phyloP scores from a whole-genome alignment of 2,113 vertebrate genomes.

The Recurvirostra avosetta region DNA sequence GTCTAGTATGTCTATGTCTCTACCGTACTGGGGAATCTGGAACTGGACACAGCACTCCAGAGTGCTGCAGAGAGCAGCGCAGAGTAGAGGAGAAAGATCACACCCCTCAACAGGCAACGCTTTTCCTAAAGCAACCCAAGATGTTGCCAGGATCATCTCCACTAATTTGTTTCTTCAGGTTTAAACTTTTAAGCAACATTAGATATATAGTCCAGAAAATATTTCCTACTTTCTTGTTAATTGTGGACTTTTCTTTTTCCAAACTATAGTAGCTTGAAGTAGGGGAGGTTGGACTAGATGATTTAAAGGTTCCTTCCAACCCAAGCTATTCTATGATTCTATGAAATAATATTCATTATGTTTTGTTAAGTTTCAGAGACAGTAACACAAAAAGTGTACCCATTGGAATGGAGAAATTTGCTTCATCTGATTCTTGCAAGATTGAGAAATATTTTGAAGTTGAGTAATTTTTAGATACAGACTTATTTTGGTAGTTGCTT shows the following conservation, averaged over 20 bases:
- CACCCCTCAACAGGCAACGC: not conserved
- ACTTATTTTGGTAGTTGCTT: not conserved
- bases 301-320: not conserved
- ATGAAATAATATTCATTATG: not conserved
- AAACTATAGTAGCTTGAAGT: not conserved
- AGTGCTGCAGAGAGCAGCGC: too few species aligned
- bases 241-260: not conserved
- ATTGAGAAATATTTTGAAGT: not conserved
- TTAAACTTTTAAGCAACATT: not conserved
- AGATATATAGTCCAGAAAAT: not conserved
- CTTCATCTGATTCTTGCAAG: not conserved
- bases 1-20: not conserved
- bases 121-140: not conserved
- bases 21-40: not conserved
- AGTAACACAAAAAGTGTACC: not conserved
- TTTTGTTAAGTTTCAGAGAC: not conserved
- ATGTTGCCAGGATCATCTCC: not conserved
- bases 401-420: not conserved
- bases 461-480: not conserved
- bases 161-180: not conserved
- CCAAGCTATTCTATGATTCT: not conserved
- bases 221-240: not conserved
- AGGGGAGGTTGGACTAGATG: not conserved
- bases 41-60: not conserved
- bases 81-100: not conserved